A percentile compares a stretch with the other conserved stretches of the same genome.
Evolutionary conservation across 1,140 invertebrate species (phyloP).

Genomic region (Archegozetes longisetosus): DNA sequence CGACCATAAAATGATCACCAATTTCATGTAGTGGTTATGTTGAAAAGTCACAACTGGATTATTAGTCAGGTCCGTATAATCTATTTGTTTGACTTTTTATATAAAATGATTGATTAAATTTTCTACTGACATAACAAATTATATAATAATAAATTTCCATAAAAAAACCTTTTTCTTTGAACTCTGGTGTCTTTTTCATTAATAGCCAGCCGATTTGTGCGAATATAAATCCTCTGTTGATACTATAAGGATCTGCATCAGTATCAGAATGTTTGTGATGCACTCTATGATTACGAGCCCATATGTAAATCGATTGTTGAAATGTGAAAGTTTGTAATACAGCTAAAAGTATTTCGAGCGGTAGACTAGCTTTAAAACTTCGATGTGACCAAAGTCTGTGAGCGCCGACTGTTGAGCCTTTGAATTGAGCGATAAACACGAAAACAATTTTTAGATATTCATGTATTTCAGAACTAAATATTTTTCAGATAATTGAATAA

Average conservation of each 20-base stretch:
- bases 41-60: constrained; percentile 74
- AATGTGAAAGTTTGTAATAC: constrained; percentile 66
- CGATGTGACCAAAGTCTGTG: constrained; percentile 40
- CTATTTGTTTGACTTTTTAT: constrained; percentile 64
- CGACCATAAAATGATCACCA: constrained; percentile 31
- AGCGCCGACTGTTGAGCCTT: constrained; percentile 56
- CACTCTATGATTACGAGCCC: constrained; percentile 19
- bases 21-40: constrained; percentile 35
- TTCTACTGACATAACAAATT: too few relatives aligned
- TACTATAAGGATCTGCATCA: too few relatives aligned
- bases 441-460: too few relatives aligned
- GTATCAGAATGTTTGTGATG: constrained; percentile 23
- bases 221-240: constrained; percentile 43
- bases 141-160: too few relatives aligned
- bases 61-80: constrained; percentile 60
- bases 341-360: constrained; percentile 31
- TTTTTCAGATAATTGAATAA: too few relatives aligned
- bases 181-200: constrained; percentile 52
- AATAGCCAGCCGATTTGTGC: constrained; percentile 63
- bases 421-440: too few relatives aligned
- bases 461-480: too few relatives aligned
- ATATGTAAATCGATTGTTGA: constrained; percentile 30
- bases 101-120: too few relatives aligned
- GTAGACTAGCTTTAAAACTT: constrained; percentile 37
- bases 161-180: constrained; percentile 46